Base-by-base conservation (phyloP, 2,113 vertebrate species). In the Plecotus auritus region DNA sequence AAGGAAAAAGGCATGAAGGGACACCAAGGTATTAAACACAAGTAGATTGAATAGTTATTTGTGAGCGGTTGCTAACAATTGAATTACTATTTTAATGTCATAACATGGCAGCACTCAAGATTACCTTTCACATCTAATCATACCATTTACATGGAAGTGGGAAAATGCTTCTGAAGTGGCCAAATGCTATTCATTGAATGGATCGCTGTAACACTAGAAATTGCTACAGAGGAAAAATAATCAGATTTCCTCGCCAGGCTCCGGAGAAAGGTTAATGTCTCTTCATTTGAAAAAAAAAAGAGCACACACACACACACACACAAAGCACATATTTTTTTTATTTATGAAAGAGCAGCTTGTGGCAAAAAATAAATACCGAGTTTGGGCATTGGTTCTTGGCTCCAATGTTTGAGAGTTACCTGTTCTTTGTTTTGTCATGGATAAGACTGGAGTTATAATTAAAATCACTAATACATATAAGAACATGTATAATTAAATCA, bases 61-160 rank as follows among this genome's bases (percentile, higher is more conserved):
- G 96, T 93, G 88, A 96, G 80, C 61, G 66, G 32, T 54, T 93
- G 59, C 86, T 95, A 95, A 95, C 96, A 96, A 97, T 90, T 97
- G 96, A 97, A 97, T 97, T 98, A 97, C 88, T 94, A 94, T 96
- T 97, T 97, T 96, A 97, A 96, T 97, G 97, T 94, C 97, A 96
- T 95, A 97, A 95, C 97, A 94, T 95, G 93, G 96, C 83, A 95
- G 83, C 51, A 69, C 66, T 97, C 94, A 91, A 89, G 97, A 97
- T 96, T 97, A 94, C 95, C 95, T 97, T 98, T 97, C 95, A 97
- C 91, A 89, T 96, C 93, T 97, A 97, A 98, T 97, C 96, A 97
- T 93, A 94, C 83, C 83, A 96, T 97, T 97, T 97, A 94, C 94
- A 96, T 94, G 94, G 95, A 94, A 95, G 96, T 88, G 90, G 54